Evolutionary conservation across 2,113 vertebrate species (phyloP), one percentile per base, ranked within the genome.

Genomic region (Chaetodon auriga): DNA sequence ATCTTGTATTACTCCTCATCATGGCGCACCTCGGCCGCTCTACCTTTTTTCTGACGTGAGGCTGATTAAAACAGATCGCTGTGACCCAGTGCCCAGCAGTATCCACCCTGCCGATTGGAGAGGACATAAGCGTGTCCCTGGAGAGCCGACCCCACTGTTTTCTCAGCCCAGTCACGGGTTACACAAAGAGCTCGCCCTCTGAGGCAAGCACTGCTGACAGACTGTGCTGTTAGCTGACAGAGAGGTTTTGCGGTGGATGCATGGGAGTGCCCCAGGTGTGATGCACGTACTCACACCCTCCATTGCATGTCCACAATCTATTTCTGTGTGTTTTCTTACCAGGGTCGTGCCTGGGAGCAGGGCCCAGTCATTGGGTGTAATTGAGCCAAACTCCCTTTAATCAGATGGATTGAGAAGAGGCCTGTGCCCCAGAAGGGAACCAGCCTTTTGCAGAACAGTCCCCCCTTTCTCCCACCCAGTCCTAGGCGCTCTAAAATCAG

Each of bases 341-440:
- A 65, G 86, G 89, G 85, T 88, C 63, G 38, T 85, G 81, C 70
- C 72, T 80, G 57, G 73, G 75, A 76, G 71, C 83, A 77, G 51
- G 82, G 80, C 83, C 84, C 79, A 81, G 87, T 90, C 87, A 87
- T 86, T 85, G 81, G 85, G 83, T 90, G 91, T 94, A 95, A 95
- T 93, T 86, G 92, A 94, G 86, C 91, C 91, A 87, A 92, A 92
- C 90, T 91, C 85, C 75, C 93, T 95, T 94, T 95, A 94, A 95
- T 96, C 94, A 93, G 85, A 75, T 66, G 76, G 85, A 93, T 90
- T 72, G 90, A 88, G 88, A 88, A 76, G 77, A 93, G 78, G 74
- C 73, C 82, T 71, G 76, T 36, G 43, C 85, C 87, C 81, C 90
- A 92, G 84, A 92, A 89, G 77, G 54, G 66, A 88, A 80, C 83